A percentile compares a stretch with the other conserved stretches of the same genome.
phyloP scores from a whole-genome alignment of 1,140 invertebrate genomes.

The Drosophila neocordata region DNA sequence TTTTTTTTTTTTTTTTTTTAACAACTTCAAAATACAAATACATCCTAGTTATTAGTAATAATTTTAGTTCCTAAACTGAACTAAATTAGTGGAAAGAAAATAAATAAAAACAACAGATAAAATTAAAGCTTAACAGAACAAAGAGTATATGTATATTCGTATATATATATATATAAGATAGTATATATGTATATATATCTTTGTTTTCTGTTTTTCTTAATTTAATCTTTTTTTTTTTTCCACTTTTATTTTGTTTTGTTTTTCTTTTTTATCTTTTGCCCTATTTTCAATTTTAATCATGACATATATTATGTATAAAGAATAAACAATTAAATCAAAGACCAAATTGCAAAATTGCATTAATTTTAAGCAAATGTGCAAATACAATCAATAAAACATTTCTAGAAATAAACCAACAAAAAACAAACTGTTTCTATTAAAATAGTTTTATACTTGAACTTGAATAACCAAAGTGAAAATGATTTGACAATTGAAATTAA shows the following conservation, averaged over 20 bases:
- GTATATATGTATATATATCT: too few species aligned
- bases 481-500: too few species aligned
- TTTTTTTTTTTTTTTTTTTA: conserved; percentile 24
- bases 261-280: background rate
- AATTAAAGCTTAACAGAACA: background rate
- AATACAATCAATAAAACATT: conserved; percentile 11
- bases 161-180: background rate
- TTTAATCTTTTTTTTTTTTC: background rate
- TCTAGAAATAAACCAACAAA: conserved; percentile 11
- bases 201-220: background rate
- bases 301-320: conserved; percentile 6
- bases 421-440: background rate
- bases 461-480: too few species aligned
- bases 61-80: conserved; percentile 61
- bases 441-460: too few species aligned
- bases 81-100: conserved; percentile 4
- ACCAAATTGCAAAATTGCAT: conserved; percentile 38
- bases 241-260: background rate
- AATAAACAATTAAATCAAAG: conserved; percentile 17
- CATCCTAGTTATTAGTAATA: conserved; percentile 58
- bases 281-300: background rate
- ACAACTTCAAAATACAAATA: conserved; percentile 31
- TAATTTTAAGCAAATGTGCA: conserved; percentile 14
- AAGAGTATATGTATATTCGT: background rate
- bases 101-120: background rate